Evolutionary conservation across 2,888 invertebrate species (phyloP).

Genomic region (Conistra vaccinii): DNA sequence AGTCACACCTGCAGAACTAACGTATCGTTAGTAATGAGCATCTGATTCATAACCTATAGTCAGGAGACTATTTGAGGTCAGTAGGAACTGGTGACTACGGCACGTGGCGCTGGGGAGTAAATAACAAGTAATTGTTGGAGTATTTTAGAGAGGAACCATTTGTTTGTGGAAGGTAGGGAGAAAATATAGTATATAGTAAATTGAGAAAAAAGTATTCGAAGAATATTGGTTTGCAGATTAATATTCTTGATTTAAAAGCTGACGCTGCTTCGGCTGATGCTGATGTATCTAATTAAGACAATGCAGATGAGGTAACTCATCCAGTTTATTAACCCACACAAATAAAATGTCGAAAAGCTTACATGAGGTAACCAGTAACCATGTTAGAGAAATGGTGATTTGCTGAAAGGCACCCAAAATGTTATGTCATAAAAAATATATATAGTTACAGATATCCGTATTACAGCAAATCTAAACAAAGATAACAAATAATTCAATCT

Average conservation of each 20-base stretch:
- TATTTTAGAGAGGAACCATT: slow-evolving; percentile 14
- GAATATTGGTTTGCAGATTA: neutral
- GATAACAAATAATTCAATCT: slow-evolving; percentile 45
- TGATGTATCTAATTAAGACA: neutral
- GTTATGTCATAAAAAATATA: neutral
- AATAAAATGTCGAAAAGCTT: neutral
- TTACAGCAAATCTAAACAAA: slow-evolving; percentile 32
- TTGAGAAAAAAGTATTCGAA: too few species aligned
- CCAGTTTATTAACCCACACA: neutral
- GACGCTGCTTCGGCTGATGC: neutral
- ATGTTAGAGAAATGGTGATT: neutral
- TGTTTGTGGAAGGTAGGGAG: neutral
- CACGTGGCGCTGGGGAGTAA: slow-evolving; percentile 30
- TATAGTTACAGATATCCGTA: neutral
- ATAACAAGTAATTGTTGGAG: slow-evolving; percentile 15
- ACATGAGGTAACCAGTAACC: too few species aligned
- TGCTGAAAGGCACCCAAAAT: neutral
- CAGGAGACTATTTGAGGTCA: slow-evolving; percentile 40
- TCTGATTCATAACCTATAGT: slow-evolving; percentile 59
- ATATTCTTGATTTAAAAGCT: too few species aligned
- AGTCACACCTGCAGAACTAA: slow-evolving; percentile 43
- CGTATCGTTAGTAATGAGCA: slow-evolving; percentile 54
- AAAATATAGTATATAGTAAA: neutral
- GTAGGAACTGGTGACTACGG: slow-evolving; percentile 26
- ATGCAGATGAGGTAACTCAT: neutral